Percentiles rank a stretch among this genome's conserved stretches.
Evolutionary conservation across 1,140 invertebrate species (phyloP).

Genomic region (Drosophila ironensis): DNA sequence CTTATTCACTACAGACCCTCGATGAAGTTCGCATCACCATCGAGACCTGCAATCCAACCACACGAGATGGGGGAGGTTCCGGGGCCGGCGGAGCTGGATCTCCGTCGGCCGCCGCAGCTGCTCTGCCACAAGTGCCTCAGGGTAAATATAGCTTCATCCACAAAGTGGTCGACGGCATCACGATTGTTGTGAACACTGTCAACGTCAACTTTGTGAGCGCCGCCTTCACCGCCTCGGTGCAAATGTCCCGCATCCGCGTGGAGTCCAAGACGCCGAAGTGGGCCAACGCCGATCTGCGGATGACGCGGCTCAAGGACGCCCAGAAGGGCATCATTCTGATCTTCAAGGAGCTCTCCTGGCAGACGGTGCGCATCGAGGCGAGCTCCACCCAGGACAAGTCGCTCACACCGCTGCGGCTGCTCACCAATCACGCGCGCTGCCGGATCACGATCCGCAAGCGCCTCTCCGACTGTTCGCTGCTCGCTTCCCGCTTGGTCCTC

Average conservation of each 20-base stretch:
- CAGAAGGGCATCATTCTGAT: slow-evolving; percentile 94
- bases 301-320: slow-evolving; percentile 95
- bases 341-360: slow-evolving; percentile 99
- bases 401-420: slow-evolving; percentile 93
- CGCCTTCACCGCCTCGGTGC: slow-evolving; percentile 95
- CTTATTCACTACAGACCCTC: slow-evolving; percentile 87
- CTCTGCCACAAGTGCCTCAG: slow-evolving; percentile 76
- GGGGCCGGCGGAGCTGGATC: slow-evolving; percentile 33
- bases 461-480: slow-evolving; percentile 91
- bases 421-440: slow-evolving; percentile 97
- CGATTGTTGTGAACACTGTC: slow-evolving; percentile 96
- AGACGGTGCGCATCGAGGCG: slow-evolving; percentile 96
- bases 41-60: slow-evolving; percentile 93
- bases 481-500: slow-evolving; percentile 95
- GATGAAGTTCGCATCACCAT: slow-evolving; percentile 95
- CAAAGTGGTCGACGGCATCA: slow-evolving; percentile 99
- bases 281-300: slow-evolving; percentile 90
- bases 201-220: slow-evolving; percentile 96
- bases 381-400: slow-evolving; percentile 90
- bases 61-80: slow-evolving; percentile 81
- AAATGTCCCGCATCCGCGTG: slow-evolving; percentile 95
- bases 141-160: slow-evolving; percentile 94
- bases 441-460: slow-evolving; percentile 98
- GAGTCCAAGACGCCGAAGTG: slow-evolving; percentile 97
- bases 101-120: slow-evolving; percentile 28